Percentiles rank a stretch among this genome's conserved stretches.
Evolutionary conservation across 2,797 vertebrate species (phyloP).

Genomic region (Cichlasoma orientale): DNA sequence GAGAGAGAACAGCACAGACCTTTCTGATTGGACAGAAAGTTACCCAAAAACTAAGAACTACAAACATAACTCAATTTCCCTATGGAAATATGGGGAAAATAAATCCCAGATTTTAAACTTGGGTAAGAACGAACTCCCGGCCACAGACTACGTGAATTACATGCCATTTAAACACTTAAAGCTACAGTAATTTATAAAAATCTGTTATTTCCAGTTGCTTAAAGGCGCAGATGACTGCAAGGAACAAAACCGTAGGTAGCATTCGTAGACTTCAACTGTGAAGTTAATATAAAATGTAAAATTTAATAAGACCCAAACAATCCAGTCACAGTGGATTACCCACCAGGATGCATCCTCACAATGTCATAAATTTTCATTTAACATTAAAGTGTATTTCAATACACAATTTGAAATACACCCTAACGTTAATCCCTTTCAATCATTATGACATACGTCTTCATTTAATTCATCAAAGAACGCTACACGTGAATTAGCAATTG

Average conservation of each 20-base stretch:
- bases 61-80: neutral
- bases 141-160: fast-evolving
- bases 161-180: neutral
- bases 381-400: neutral
- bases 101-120: neutral
- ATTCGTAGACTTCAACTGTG: neutral
- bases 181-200: neutral
- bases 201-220: neutral
- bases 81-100: fast-evolving
- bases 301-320: neutral
- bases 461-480: neutral
- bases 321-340: neutral
- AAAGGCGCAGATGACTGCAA: neutral
- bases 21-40: neutral
- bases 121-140: neutral
- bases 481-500: neutral
- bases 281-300: neutral
- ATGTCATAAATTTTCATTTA: neutral
- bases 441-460: neutral
- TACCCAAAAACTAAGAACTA: neutral
- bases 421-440: neutral
- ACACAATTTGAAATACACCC: neutral
- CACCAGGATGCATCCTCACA: neutral
- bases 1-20: neutral
- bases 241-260: neutral